Conservation (phyloP, 1,140 invertebrate genomes). For the Danaus plexippus region DNA sequence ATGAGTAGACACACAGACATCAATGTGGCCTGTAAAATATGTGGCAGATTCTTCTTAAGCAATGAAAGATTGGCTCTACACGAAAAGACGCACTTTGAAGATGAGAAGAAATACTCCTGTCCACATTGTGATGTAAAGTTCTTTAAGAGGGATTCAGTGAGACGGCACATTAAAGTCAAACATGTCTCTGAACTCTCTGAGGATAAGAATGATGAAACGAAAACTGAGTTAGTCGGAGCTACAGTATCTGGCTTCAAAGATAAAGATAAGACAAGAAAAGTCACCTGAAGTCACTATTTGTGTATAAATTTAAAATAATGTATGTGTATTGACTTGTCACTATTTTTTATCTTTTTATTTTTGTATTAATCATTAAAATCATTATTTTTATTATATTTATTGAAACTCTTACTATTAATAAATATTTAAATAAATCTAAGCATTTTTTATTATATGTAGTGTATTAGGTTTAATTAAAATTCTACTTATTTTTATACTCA, state of each 20-base stretch:
- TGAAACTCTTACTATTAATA: no score
- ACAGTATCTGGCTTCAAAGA: background rate
- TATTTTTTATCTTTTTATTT: conserved; percentile 1
- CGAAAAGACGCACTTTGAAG: conserved; percentile 32
- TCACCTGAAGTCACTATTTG: no score
- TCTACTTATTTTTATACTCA: no score
- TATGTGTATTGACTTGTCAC: background rate
- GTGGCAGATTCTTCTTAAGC: conserved; percentile 40
- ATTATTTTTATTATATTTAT: no score
- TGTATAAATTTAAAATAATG: background rate
- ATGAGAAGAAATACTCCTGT: conserved; percentile 31
- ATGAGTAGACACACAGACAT: conserved; percentile 34
- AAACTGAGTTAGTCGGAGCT: conserved; percentile 18
- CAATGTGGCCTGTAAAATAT: conserved; percentile 40
- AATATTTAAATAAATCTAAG: no score
- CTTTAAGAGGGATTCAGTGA: conserved; percentile 18
- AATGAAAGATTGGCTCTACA: conserved; percentile 32
- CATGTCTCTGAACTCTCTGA: conserved; percentile 7
- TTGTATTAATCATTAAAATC: background rate
- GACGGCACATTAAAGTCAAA: conserved; percentile 19
- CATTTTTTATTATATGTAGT: no score
- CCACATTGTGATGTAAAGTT: conserved; percentile 17
- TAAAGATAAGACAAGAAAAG: no score
- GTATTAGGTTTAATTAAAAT: no score
- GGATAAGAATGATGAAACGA: conserved; percentile 17